phyloP scores from a whole-genome alignment of 2,888 invertebrate species.

The Halocaridina rubra region DNA sequence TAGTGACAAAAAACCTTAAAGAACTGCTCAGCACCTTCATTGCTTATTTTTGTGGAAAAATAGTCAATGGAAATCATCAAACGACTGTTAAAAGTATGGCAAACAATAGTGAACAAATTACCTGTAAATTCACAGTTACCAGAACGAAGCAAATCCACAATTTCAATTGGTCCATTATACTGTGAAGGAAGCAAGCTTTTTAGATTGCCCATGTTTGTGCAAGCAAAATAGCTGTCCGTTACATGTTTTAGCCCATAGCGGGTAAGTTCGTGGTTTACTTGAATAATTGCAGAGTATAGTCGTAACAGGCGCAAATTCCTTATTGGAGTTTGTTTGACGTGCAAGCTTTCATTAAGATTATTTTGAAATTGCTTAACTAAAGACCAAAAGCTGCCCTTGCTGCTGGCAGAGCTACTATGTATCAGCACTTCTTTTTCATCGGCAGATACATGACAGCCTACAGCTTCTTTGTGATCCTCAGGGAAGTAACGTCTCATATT shows the following conservation, averaged over 20 bases:
- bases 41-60: constrained; percentile 36
- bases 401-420: not conserved
- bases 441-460: constrained; percentile 38
- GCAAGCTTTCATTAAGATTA: not conserved
- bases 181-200: not conserved
- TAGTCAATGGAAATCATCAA: constrained; percentile 45
- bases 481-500: constrained; percentile 45
- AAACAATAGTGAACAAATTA: constrained; percentile 32
- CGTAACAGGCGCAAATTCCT: not conserved
- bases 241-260: not conserved
- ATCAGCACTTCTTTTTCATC: not conserved
- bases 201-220: constrained; percentile 55
- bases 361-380: not conserved
- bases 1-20: too few species aligned
- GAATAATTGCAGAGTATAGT: not conserved
- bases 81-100: constrained; percentile 41
- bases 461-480: constrained; percentile 10
- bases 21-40: not conserved
- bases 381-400: constrained; percentile 21
- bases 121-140: constrained; percentile 19
- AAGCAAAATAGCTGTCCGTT: constrained; percentile 45
- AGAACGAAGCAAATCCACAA: constrained; percentile 22
- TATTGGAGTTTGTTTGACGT: not conserved
- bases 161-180: not conserved
- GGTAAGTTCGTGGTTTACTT: constrained; percentile 16